A percentile compares a stretch with the other conserved stretches of the same genome.
phyloP scores from a whole-genome alignment of 2,888 invertebrate species.

The Drosophila infuscata region DNA sequence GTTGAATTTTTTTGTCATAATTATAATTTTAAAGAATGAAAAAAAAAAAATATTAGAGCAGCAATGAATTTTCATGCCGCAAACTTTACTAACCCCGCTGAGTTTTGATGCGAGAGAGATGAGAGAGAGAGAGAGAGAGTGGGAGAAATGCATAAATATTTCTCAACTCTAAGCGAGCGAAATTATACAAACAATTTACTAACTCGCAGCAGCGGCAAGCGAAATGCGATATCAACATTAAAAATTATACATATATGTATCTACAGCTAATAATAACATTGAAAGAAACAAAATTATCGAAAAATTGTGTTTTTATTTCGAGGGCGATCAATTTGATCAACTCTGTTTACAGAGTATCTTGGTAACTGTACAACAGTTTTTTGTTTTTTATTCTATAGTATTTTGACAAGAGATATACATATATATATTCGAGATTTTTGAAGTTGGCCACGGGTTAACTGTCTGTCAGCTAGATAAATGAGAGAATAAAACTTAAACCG shows the following conservation, averaged over 20 bases:
- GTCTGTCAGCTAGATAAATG: background rate
- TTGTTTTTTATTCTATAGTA: background rate
- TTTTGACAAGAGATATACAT: background rate
- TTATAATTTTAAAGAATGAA: conserved; percentile 43
- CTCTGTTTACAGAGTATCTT: background rate
- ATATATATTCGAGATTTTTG: background rate
- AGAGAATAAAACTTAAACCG: background rate
- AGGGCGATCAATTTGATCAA: background rate
- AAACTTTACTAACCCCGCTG: conserved; percentile 57
- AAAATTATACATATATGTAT: conserved; percentile 50
- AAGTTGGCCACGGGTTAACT: conserved; percentile 11
- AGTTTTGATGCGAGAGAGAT: conserved; percentile 25
- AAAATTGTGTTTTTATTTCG: conserved; percentile 12
- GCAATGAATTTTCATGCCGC: conserved; percentile 41
- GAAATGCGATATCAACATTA: conserved; percentile 56
- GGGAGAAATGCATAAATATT: conserved; percentile 7
- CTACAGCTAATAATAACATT: conserved; percentile 58
- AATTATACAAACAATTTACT: conserved; percentile 46
- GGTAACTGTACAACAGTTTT: background rate
- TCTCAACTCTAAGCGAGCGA: conserved; percentile 46
- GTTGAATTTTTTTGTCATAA: conserved; percentile 72
- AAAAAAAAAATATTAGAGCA: conserved; percentile 16
- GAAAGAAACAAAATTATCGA: conserved; percentile 24
- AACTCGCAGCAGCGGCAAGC: conserved; percentile 64
- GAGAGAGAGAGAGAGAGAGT: conserved; percentile 2